Conservation (phyloP, 2,113 vertebrate genomes). For the Bufo bufo region DNA sequence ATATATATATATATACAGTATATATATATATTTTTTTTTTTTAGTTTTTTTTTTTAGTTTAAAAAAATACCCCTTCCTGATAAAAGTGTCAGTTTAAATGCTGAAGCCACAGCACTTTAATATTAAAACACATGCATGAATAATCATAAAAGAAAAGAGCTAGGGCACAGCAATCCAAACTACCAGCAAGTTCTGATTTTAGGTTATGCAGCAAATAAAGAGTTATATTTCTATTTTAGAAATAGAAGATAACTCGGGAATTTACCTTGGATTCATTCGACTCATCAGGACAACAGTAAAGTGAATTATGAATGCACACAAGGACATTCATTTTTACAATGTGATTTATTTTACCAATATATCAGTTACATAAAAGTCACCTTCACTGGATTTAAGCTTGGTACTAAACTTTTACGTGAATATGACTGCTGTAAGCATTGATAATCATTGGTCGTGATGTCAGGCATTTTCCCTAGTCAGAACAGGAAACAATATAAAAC, state of each 20-base stretch:
- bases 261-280: not conserved
- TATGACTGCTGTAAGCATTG: not conserved
- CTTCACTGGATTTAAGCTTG: constrained; percentile 2
- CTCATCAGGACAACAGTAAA: constrained; percentile 8
- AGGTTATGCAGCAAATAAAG: not conserved
- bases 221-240: not conserved
- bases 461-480: not conserved
- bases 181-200: not conserved
- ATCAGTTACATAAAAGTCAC: not conserved
- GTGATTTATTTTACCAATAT: constrained; percentile 29
- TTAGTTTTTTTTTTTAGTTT: too few species aligned
- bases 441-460: not conserved
- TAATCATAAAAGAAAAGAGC: too few species aligned
- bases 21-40: too few species aligned
- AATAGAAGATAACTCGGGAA: not conserved
- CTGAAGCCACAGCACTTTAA: too few species aligned
- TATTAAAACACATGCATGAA: too few species aligned
- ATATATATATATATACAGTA: too few species aligned
- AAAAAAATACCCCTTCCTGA: too few species aligned
- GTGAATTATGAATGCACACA: constrained; percentile 15
- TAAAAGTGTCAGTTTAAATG: too few species aligned
- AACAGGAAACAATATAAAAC: not conserved
- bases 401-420: not conserved
- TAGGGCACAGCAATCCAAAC: not conserved
- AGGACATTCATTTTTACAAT: constrained; percentile 2